Conservation (phyloP, 1,140 invertebrate genomes). For the Macrobrachium nipponense region DNA sequence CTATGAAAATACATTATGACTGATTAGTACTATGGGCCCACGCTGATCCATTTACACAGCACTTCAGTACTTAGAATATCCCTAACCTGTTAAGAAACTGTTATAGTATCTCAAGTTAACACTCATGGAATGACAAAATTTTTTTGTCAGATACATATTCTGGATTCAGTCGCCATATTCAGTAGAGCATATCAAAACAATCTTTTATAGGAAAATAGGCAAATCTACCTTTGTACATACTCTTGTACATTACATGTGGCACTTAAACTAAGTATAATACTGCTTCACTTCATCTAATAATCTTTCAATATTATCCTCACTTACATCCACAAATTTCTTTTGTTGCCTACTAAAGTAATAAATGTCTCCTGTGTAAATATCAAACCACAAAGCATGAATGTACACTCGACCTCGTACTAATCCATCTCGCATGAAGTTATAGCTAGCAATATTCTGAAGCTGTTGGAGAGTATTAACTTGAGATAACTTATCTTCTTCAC, state of each 20-base stretch:
- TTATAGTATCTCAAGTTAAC: no score
- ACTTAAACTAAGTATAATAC: slow-evolving; percentile 72
- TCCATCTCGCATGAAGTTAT: slow-evolving; percentile 89
- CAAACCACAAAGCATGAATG: slow-evolving; percentile 96
- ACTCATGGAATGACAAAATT: no score
- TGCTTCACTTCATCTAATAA: slow-evolving; percentile 81
- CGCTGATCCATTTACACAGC: no score
- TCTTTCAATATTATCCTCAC: slow-evolving; percentile 81
- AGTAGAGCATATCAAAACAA: no score
- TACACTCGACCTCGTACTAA: slow-evolving; percentile 85
- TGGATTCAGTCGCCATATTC: no score
- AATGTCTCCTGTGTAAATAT: slow-evolving; percentile 96
- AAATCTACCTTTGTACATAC: not conserved
- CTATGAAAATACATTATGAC: no score
- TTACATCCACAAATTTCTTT: slow-evolving; percentile 86
- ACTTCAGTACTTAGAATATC: no score
- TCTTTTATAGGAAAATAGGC: no score
- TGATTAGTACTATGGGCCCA: no score
- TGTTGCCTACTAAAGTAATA: slow-evolving; percentile 90
- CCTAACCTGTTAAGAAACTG: no score
- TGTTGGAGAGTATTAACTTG: slow-evolving; percentile 96
- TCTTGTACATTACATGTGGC: not conserved
- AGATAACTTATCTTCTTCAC: slow-evolving; percentile 90
- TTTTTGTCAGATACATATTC: no score
- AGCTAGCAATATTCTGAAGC: slow-evolving; percentile 93